phyloP scores from a whole-genome alignment of 2,113 vertebrate species.

The Peromyscus maniculatus region DNA sequence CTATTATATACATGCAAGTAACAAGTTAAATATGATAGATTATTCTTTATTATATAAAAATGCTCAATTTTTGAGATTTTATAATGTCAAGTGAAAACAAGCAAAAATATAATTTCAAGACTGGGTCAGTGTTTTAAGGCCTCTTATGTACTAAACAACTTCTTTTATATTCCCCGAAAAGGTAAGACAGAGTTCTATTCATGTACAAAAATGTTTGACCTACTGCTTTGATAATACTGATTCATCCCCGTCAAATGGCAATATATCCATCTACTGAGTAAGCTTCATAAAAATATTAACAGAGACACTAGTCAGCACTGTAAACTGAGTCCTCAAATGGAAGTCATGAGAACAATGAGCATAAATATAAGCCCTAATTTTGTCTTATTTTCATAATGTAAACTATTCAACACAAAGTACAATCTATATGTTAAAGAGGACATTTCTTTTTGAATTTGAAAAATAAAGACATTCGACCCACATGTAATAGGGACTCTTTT shows the following conservation, averaged over 20 bases:
- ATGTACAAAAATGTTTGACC: slow-evolving; percentile 38
- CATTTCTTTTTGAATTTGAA: slow-evolving; percentile 85
- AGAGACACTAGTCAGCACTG: slow-evolving; percentile 77
- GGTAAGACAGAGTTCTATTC: slow-evolving; percentile 30
- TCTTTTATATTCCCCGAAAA: slow-evolving; percentile 24
- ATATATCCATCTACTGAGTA: slow-evolving; percentile 11
- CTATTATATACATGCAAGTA: slow-evolving; percentile 26
- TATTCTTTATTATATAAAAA: slow-evolving; percentile 55
- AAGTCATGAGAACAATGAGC: slow-evolving; percentile 68
- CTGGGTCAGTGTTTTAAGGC: slow-evolving; percentile 29
- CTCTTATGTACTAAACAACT: slow-evolving; percentile 19
- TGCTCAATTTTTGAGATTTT: slow-evolving; percentile 36
- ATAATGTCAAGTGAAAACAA: slow-evolving; percentile 48
- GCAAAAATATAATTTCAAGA: slow-evolving; percentile 39
- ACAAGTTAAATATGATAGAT: slow-evolving; percentile 43
- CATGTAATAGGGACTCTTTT: slow-evolving; percentile 87
- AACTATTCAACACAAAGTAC: slow-evolving; percentile 77
- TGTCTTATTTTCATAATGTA: slow-evolving; percentile 76
- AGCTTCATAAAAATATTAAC: slow-evolving; percentile 61
- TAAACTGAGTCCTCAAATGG: slow-evolving; percentile 63
- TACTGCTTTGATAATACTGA: slow-evolving; percentile 63
- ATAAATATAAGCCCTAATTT: slow-evolving; percentile 79
- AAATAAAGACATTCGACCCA: slow-evolving; percentile 89
- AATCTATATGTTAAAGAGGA: slow-evolving; percentile 84
- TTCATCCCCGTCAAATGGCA: slow-evolving; percentile 45